Base-by-base conservation (phyloP, 30 jellyfish, hydroid and myxozoan species). In the Calvadosia cruxmelitensis region DNA sequence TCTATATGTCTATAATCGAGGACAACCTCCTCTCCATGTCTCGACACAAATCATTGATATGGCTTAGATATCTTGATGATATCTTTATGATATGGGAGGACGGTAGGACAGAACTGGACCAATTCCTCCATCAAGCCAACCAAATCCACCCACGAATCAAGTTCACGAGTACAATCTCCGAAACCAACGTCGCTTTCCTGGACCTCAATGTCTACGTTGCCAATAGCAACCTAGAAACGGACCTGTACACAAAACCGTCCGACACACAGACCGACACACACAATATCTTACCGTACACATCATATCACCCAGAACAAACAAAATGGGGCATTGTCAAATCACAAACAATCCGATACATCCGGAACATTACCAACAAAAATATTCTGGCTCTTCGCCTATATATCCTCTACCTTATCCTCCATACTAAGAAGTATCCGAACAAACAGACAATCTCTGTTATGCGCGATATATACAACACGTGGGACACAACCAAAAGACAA, bases 31-130 rank as follows among this genome's bases (percentile, higher is more conserved):
- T 70, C 31, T 80, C 88, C 26, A 20, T 33, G 15, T 36, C 66
- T 10, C 52, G n/a, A 67, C 49, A 35, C 26, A 61, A 67, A 63
- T 68, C 75, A 51, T 16, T 32, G 0, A 10, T 66, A 27, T 68
- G 34, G 75, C n/a, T n/a, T n/a, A n/a, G 92, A 61, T 63, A 49
- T 66, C 69, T 78, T 51, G 78, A 78, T 27, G 84, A 78, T 57
- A 78, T 78, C 27, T 69, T 70, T 78, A 64, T 63, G 26, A 78
- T 64, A 7, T 78, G 49, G 51, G 33, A 71, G 0, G 35, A 16
- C 25, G 49, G 34, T 2, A 70, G 70, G 64, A 25, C 52, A 28
- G 35, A 33, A 52, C 63, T 70, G 53, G 64, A 49, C 53, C 49
- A 63, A 30, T 78, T 78, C 65, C 34, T 64, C 26, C 50, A 75